These are phyloP conservation scores for Cremastinae sp. DNA, from an alignment of 2,888 invertebrate species.

Conservation along the genomic window DNA sequence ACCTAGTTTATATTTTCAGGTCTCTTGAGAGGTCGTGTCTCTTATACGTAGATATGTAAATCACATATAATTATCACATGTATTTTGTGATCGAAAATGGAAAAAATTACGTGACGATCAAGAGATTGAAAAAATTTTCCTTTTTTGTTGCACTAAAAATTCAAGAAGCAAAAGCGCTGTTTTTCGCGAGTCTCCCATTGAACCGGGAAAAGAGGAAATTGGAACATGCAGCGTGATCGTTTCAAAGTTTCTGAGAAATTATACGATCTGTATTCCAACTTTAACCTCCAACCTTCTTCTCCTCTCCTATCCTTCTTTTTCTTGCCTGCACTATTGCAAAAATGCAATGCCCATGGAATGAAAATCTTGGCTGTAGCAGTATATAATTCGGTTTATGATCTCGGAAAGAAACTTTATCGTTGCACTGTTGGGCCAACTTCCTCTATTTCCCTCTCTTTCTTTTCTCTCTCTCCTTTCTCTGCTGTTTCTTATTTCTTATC, in stretches of 20 bases:
- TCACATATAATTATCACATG: too few species aligned
- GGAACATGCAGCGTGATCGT: slow-evolving; percentile 20
- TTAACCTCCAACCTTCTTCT: too few species aligned
- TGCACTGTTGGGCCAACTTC: slow-evolving; percentile 34
- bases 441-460: slow-evolving; percentile 5
- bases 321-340: slow-evolving; percentile 9
- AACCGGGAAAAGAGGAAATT: slow-evolving; percentile 9
- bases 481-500: too few species aligned
- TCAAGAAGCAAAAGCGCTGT: too few species aligned
- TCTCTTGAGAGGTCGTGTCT: too few species aligned
- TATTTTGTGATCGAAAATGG: too few species aligned
- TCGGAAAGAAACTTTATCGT: slow-evolving; percentile 42
- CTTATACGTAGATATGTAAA: too few species aligned
- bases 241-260: slow-evolving; percentile 45
- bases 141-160: too few species aligned
- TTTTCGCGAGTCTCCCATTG: not conserved
- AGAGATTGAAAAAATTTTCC: too few species aligned
- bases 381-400: slow-evolving; percentile 57
- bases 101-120: too few species aligned
- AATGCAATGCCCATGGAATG: slow-evolving; percentile 42
- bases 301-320: not conserved
- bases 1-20: not conserved
- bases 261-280: slow-evolving; percentile 37
- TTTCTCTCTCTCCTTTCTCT: not conserved
- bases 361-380: slow-evolving; percentile 48